Evolutionary conservation across 2,113 vertebrate genomes (phyloP).

Genomic region (Lanius ludovicianus): DNA sequence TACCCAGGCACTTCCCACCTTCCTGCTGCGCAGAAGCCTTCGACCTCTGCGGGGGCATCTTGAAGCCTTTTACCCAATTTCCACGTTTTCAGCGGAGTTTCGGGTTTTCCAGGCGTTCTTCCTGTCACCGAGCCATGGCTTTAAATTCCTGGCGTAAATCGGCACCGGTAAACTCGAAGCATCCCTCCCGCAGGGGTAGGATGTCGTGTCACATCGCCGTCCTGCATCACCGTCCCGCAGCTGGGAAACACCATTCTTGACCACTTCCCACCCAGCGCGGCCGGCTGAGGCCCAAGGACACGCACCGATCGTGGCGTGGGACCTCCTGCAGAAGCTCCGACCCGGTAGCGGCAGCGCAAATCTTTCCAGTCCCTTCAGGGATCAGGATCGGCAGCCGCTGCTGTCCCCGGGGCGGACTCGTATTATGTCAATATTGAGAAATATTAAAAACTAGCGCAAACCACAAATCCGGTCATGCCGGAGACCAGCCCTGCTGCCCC

Average conservation of each 20-base stretch:
- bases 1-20: not conserved
- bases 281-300: not conserved
- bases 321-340: not conserved
- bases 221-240: not conserved
- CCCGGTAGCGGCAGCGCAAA: not conserved
- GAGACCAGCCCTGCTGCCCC: rapidly evolving
- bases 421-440: rapidly evolving
- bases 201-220: not conserved
- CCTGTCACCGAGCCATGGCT: not conserved
- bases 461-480: rapidly evolving
- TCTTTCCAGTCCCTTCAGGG: too few relatives aligned
- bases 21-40: not conserved
- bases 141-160: not conserved
- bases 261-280: too few relatives aligned
- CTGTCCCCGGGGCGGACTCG: too few relatives aligned
- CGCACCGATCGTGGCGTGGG: not conserved
- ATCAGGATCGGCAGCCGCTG: not conserved
- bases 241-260: not conserved
- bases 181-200: not conserved
- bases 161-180: not conserved
- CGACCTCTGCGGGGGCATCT: not conserved
- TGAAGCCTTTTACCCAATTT: not conserved
- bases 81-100: not conserved
- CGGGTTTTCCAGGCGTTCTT: not conserved
- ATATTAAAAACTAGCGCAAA: not conserved